These are phyloP conservation scores for Volucella bombylans DNA, from an alignment of 2,888 invertebrate species.

Conservation along the genomic window DNA sequence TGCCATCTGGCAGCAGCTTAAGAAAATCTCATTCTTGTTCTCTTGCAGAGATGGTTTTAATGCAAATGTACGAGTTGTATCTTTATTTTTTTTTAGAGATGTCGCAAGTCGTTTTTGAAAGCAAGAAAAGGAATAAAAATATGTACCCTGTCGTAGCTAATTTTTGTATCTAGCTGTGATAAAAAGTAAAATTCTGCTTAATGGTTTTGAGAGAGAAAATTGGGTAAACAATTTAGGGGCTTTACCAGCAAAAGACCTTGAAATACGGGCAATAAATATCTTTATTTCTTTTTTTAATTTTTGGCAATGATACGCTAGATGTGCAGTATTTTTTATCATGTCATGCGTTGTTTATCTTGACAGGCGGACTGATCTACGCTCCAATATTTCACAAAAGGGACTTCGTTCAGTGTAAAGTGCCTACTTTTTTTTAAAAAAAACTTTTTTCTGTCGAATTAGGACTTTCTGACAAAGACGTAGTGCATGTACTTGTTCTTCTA, in stretches of 20 bases:
- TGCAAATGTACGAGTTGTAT: no score
- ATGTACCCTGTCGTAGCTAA: neutral
- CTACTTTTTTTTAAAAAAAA: no score
- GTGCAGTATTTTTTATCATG: neutral
- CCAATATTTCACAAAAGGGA: no score
- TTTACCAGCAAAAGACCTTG: slow-evolving; percentile 2
- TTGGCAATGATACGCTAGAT: slow-evolving; percentile 43
- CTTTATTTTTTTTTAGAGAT: no score
- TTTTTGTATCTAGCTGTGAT: slow-evolving; percentile 25
- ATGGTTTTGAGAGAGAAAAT: slow-evolving; percentile 8
- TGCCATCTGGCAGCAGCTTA: no score
- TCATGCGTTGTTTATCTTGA: slow-evolving; percentile 32
- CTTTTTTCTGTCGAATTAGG: no score
- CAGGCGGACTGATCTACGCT: no score
- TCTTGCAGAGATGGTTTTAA: no score
- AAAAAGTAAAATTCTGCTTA: slow-evolving; percentile 35
- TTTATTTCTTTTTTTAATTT: slow-evolving; percentile 30
- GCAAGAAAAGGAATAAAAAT: slow-evolving; percentile 5
- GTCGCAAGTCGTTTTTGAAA: neutral
- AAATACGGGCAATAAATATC: slow-evolving; percentile 11
- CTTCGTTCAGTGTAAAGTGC: no score
- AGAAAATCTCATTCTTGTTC: no score
- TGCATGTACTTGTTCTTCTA: no score
- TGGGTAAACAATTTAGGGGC: slow-evolving; percentile 9
- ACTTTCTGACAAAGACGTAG: no score